These are phyloP conservation scores for Drosophila affinis DNA, from an alignment of 2,888 invertebrate species.

Conservation along the genomic window DNA sequence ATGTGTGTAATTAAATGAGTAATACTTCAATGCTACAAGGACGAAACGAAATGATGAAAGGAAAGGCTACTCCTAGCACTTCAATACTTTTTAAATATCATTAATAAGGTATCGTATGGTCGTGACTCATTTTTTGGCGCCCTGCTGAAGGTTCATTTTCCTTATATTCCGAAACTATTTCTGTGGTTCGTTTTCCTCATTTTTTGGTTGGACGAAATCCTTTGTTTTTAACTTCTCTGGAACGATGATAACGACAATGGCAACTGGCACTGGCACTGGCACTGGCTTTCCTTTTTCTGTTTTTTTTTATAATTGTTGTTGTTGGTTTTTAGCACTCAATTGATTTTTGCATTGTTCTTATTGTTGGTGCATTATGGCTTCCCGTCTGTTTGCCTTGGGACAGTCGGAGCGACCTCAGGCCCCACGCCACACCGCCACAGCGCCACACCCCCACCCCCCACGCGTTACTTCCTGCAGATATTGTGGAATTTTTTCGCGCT, in stretches of 20 bases:
- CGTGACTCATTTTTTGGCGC: no score
- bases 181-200: no score
- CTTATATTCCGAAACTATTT: no score
- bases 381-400: conserved; percentile 28
- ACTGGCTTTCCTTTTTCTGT: conserved; percentile 14
- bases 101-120: no score
- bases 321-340: conserved; percentile 80
- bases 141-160: no score
- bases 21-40: no score
- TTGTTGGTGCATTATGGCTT: conserved; percentile 50
- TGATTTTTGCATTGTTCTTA: conserved; percentile 59
- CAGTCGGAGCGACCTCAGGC: conserved; percentile 8
- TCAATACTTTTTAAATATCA: no score
- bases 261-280: conserved; percentile 27
- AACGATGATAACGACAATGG: neutral
- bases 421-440: neutral
- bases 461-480: conserved; percentile 23
- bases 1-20: no score
- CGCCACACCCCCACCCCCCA: neutral
- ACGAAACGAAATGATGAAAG: no score
- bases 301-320: conserved; percentile 45
- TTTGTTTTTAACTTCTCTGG: no score
- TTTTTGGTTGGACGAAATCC: no score
- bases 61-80: no score
- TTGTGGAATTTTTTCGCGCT: conserved; percentile 25